Evolutionary conservation across 2,888 invertebrate genomes (phyloP).

Genomic region (Agriopis marginaria): DNA sequence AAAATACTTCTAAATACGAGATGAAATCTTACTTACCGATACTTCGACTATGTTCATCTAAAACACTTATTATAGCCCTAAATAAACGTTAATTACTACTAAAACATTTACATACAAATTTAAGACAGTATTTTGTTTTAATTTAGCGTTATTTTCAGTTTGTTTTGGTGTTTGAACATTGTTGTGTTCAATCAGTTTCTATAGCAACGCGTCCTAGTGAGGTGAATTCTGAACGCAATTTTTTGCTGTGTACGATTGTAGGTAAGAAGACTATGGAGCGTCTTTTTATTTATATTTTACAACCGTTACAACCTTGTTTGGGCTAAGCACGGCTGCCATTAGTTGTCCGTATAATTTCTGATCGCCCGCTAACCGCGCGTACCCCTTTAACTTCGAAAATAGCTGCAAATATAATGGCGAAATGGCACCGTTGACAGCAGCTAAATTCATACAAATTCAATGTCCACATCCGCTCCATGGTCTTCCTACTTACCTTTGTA

Average conservation of each 20-base stretch:
- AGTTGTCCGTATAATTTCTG: too few relatives aligned
- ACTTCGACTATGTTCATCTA: background rate
- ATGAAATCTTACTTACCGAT: slow-evolving; percentile 11
- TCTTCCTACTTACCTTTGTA: too few relatives aligned
- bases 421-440: too few relatives aligned
- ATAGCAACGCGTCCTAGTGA: slow-evolving; percentile 57
- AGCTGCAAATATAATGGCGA: too few relatives aligned
- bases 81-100: background rate
- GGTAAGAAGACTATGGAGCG: too few relatives aligned
- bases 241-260: background rate
- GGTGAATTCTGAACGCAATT: slow-evolving; percentile 1
- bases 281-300: too few relatives aligned
- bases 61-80: background rate
- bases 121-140: slow-evolving; percentile 34
- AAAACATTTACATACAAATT: background rate
- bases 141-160: slow-evolving; percentile 40
- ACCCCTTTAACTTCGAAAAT: too few relatives aligned
- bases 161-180: slow-evolving; percentile 52
- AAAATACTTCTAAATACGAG: background rate
- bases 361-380: too few relatives aligned
- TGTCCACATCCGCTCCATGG: too few relatives aligned
- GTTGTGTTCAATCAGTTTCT: slow-evolving; percentile 60
- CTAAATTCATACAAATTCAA: too few relatives aligned
- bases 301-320: too few relatives aligned
- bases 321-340: too few relatives aligned